phyloP scores from a whole-genome alignment of 2,113 vertebrate genomes.

The Herpailurus yagouaroundi region DNA sequence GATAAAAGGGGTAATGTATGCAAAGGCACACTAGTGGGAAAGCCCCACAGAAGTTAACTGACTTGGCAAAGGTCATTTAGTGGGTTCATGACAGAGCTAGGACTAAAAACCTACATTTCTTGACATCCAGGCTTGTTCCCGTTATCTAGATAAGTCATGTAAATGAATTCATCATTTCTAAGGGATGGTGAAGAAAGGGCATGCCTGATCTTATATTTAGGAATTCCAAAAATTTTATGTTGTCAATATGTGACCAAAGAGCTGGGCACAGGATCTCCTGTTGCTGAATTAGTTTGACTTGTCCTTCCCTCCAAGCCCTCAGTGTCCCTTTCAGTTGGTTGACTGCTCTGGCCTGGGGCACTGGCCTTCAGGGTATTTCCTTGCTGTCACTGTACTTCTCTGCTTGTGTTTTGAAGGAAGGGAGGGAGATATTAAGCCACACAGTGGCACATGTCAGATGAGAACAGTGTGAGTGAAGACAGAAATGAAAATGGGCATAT shows the following conservation, averaged over 20 bases:
- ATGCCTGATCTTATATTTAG: neutral
- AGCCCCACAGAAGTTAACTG: conserved; percentile 48
- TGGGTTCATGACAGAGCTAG: neutral
- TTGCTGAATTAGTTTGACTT: neutral
- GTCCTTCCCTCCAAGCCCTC: neutral
- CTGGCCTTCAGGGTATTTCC: conserved; percentile 20
- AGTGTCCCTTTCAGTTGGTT: neutral
- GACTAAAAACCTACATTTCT: neutral
- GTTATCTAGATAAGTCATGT: neutral
- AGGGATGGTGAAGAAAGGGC: neutral
- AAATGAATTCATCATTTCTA: neutral
- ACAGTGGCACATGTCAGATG: neutral
- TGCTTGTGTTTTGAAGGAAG: neutral
- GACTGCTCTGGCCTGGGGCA: neutral
- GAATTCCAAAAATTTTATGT: neutral
- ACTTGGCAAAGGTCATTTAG: conserved; percentile 1
- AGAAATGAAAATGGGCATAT: neutral
- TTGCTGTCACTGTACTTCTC: conserved; percentile 13
- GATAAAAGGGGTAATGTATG: neutral
- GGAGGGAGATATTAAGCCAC: neutral
- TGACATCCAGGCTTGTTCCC: neutral
- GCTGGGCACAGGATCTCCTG: neutral
- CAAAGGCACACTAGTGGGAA: neutral
- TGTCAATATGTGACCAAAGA: neutral
- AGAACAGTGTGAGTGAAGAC: neutral